Conservation (phyloP, 2,888 invertebrate species). For the Pyrochroa serraticornis region DNA sequence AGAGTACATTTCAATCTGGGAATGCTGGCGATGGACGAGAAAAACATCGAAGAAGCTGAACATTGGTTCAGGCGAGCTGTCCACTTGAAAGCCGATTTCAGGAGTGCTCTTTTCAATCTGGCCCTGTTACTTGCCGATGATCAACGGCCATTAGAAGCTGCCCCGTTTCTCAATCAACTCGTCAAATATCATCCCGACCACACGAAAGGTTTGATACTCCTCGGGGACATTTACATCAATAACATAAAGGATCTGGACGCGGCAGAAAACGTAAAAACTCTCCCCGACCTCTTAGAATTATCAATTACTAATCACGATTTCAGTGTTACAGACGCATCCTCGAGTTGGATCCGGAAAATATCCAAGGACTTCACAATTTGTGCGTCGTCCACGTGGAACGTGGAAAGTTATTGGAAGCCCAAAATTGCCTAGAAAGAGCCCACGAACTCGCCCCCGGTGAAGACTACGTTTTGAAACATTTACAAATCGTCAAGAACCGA, state of each 20-base stretch:
- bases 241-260: slow-evolving; percentile 92
- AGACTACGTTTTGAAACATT: slow-evolving; percentile 88
- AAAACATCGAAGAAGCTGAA: slow-evolving; percentile 86
- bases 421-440: slow-evolving; percentile 82
- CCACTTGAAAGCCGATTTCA: slow-evolving; percentile 85
- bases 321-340: slow-evolving; percentile 91
- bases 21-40: slow-evolving; percentile 96
- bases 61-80: slow-evolving; percentile 86
- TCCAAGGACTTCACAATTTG: slow-evolving; percentile 93
- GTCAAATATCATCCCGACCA: slow-evolving; percentile 92
- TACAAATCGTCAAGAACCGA: slow-evolving; percentile 83
- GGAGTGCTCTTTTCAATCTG: slow-evolving; percentile 93
- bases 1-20: slow-evolving; percentile 94
- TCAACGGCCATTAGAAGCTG: slow-evolving; percentile 86
- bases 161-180: slow-evolving; percentile 89
- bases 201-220: slow-evolving; percentile 88
- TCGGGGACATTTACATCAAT: slow-evolving; percentile 96
- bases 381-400: slow-evolving; percentile 96
- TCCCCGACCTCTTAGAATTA: background rate
- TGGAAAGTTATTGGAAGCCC: slow-evolving; percentile 83
- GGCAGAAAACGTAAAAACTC: slow-evolving; percentile 81
- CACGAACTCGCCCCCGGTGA: slow-evolving; percentile 85
- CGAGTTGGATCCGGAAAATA: slow-evolving; percentile 85
- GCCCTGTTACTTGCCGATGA: slow-evolving; percentile 89
- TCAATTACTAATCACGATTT: slow-evolving; percentile 41